Base-by-base conservation (phyloP, 2,888 invertebrate species). In the Coelogynopora nodosa region DNA sequence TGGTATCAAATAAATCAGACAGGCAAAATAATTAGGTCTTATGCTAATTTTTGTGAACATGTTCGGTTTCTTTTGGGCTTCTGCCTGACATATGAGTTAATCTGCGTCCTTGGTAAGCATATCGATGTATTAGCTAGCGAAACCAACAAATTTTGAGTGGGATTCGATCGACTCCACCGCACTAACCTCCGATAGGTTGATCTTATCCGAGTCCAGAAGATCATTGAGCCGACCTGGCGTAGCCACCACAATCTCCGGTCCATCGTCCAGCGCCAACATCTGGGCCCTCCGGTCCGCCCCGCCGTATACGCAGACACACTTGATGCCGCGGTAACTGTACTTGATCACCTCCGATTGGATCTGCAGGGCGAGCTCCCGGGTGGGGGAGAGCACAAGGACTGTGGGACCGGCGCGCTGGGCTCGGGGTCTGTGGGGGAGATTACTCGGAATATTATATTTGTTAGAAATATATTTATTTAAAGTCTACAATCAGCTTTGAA, bases 181-280 rank as follows among this genome's bases (percentile, higher is more conserved):
- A 13, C 49, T 49, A 49, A 49, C 84, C 23, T 84, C 84, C 27
- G 84, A 30, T 27, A 88, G 30, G 49, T 31, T 23, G 13, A 87
- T 49, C n/a, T 67, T 29, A 29, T 31, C 87, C 10, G 92, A 96
- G 90, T 95, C 94, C 67, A 96, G 93, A 18, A 99, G 93, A 92
- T 98, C 97, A 98, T 98, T 98, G 30, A 99, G 93, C 18, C 99
- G 93, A 0, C 99, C 99, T 0, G 99, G 98, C 0, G 99, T 99
- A 0, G 97, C 98, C 67, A 99, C 96, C 0, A 99, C 95, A 88
- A 99, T 95, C 92, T 99, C 97, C 0, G 98, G 98, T 84, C 89
- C 88, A 93, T 94, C 95, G 89, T 88, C 49, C 29, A 94, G 94
- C 87, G 94, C 94, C n/a, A 98, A 93, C 85, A 98, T 92, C 87